Conservation (phyloP, 1,140 invertebrate species). For the Limonius californicus region DNA sequence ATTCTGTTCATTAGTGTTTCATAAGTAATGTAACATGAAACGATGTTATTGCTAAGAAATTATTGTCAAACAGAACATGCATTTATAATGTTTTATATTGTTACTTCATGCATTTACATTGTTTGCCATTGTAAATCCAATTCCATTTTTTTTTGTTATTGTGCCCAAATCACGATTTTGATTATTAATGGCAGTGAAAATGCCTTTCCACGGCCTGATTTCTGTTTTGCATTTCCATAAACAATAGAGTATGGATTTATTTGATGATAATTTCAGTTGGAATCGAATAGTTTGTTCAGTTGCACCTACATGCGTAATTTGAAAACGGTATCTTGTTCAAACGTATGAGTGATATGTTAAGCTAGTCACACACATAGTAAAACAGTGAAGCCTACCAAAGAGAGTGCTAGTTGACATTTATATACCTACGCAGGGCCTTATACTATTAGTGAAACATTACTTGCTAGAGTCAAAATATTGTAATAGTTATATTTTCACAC, state of each 20-base stretch:
- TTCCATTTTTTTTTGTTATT: not conserved
- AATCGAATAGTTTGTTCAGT: not conserved
- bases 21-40: no score
- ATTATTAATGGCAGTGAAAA: not conserved
- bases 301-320: no score
- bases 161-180: no score
- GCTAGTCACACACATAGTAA: conserved; percentile 44
- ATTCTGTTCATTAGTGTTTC: no score
- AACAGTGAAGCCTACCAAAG: conserved; percentile 45
- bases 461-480: conserved; percentile 22
- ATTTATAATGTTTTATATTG: not conserved
- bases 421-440: conserved; percentile 37
- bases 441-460: conserved; percentile 26
- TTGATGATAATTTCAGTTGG: not conserved
- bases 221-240: no score
- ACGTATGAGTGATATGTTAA: conserved; percentile 42
- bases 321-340: not conserved
- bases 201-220: no score
- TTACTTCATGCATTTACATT: not conserved
- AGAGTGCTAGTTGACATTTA: conserved; percentile 43
- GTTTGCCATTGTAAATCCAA: not conserved
- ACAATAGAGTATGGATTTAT: not conserved
- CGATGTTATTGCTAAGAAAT: not conserved
- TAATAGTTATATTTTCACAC: conserved; percentile 20
- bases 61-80: not conserved